Evolutionary conservation across 2,888 invertebrate species (phyloP), one percentile per base, ranked within the genome.

Genomic region (Sipunculus nudus): DNA sequence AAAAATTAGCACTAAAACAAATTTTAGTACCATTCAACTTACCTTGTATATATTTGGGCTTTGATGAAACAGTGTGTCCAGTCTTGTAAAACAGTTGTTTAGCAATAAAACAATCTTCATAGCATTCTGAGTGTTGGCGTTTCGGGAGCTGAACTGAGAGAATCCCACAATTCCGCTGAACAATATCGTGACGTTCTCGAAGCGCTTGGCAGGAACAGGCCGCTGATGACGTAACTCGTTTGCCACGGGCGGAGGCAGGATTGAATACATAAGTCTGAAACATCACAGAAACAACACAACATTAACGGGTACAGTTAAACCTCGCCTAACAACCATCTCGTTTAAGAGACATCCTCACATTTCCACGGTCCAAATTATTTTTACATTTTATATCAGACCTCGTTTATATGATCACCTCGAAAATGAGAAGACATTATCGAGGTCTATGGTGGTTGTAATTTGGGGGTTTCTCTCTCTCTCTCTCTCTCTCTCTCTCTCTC

Each of bases 1-100:
- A 28, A 25, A 47, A 47, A 28, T n/a, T n/a, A 43, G 19, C 16
- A 43, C 16, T 8, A 19, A 43, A 43, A 43, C 16, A 43, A 43
- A 8, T 43, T 16, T 13, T 13, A 43, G 43, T 8, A 43, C 16
- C 8, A 16, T 47, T 47, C 23, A 8, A n/a, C 46, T 29, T 84
- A 94, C 96, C 91, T 96, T 96, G 81, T 95, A 96, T 53, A 96
- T 93, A 82, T 96, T 93, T 38, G 94, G 92, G 85, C 96, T 95
- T 4, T 94, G 93, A 84, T 96, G 95, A 10, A 96, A 94, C 41
- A 96, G 87, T 40, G 92, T 93, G 85, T 96, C 96, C 78, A 96
- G 96, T 3, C 94, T 91, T 0, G 94, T 96, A 83, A 96, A 96
- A 67, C 96, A 87, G 79, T 92, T 91, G 83, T 96, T 96, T 49